A percentile compares a stretch with the other conserved stretches of the same genome.
Evolutionary conservation across 2,797 vertebrate species (phyloP).

Genomic region (Rhinoraja longicauda): DNA sequence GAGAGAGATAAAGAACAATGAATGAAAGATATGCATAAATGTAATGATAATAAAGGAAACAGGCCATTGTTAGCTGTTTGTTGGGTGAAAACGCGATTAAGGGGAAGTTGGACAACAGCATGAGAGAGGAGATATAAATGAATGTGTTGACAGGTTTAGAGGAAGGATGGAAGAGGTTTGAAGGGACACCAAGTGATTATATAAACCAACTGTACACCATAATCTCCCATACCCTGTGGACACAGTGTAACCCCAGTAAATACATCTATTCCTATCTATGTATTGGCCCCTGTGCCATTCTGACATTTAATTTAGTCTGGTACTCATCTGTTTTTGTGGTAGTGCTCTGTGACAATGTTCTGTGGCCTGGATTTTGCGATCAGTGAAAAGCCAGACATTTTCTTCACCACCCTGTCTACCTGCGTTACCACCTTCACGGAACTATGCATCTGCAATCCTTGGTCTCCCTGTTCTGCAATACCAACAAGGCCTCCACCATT

Average conservation of each 20-base stretch:
- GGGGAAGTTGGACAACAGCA: not conserved
- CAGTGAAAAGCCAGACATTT: too few relatives aligned
- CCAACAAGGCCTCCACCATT: too few relatives aligned
- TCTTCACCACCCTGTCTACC: too few relatives aligned
- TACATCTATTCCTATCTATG: not conserved
- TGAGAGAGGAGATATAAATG: not conserved
- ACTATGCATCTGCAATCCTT: too few relatives aligned
- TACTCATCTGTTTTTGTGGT: not conserved
- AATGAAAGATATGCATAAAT: too few relatives aligned
- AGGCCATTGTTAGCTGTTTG: too few relatives aligned
- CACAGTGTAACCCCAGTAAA: not conserved
- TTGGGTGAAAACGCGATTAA: too few relatives aligned
- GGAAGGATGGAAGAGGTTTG: not conserved
- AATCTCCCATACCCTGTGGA: not conserved
- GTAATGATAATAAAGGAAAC: too few relatives aligned
- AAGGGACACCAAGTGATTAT: not conserved
- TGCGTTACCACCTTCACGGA: too few relatives aligned
- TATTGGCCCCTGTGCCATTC: not conserved
- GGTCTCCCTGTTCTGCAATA: too few relatives aligned
- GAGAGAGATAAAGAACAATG: too few relatives aligned
- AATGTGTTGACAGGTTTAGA: not conserved
- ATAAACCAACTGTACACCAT: not conserved
- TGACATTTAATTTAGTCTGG: not conserved
- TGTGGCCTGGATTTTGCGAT: not conserved
- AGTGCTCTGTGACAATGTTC: not conserved